Conservation (phyloP, 64 coral and sea anemone genomes). For the Trachythela sp. region DNA sequence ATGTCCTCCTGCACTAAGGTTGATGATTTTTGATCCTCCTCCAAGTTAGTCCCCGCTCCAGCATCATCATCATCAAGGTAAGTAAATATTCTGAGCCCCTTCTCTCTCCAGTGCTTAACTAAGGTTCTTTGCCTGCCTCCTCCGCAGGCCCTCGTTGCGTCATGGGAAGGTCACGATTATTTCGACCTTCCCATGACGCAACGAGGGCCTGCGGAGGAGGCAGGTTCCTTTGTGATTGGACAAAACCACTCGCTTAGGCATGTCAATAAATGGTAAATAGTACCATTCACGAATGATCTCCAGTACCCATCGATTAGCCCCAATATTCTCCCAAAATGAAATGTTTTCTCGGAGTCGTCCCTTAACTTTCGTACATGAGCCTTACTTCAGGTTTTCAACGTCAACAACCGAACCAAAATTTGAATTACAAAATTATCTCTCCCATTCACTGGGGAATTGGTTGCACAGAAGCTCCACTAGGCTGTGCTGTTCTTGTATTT, state of each 20-base stretch:
- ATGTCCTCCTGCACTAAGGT: background rate
- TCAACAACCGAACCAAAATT: slow-evolving; percentile 6
- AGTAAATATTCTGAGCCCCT: background rate
- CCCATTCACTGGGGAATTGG: background rate
- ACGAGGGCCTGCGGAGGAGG: slow-evolving; percentile 5
- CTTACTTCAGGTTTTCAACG: background rate
- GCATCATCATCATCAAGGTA: slow-evolving; percentile 16
- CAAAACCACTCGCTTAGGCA: background rate
- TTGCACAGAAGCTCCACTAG: background rate
- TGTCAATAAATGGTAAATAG: slow-evolving; percentile 23
- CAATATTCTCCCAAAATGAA: slow-evolving; percentile 35
- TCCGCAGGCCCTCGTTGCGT: background rate
- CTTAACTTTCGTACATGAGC: background rate
- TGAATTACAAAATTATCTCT: slow-evolving; percentile 8
- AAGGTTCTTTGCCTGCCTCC: slow-evolving; percentile 28
- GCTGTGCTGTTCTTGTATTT: background rate
- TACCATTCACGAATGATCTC: slow-evolving; percentile 9
- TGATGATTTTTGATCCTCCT: background rate
- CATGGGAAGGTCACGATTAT: background rate
- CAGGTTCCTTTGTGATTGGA: background rate
- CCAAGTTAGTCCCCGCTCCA: background rate
- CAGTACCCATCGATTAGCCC: slow-evolving; percentile 24
- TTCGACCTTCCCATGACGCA: slow-evolving; percentile 16
- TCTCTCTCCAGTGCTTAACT: background rate
- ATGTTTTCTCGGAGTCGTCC: slow-evolving; percentile 24